Base-by-base conservation (phyloP, 2,888 invertebrate genomes). In the Didymodactylos carnosus region DNA sequence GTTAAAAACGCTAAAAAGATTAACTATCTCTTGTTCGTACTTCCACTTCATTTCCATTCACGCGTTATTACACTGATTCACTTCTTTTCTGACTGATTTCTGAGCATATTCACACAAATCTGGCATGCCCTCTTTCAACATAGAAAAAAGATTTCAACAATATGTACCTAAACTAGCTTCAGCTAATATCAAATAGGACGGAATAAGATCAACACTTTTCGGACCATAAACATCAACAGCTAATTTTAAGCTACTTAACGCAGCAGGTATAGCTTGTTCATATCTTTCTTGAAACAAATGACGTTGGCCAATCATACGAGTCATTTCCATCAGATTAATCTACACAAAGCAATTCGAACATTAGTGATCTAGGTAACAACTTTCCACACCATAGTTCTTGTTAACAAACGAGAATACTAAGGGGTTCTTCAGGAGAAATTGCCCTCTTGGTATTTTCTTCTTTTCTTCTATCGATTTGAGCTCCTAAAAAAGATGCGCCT, bases 221-320 rank as follows among this genome's bases (percentile, higher is more conserved):
- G 81, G 77, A 23, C 83, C 83, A 78, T 83, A 80, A 2, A 83
- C 81, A 75, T 83, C 82, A 70, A 82, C 82, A 72, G 82, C 79
- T 78, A 83, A 82, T 73, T 81, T 77, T 10, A 83, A 77, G 16
- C 81, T 81, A 78, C 82, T 82, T 80, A 83, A 81, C 14, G 83
- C 83, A 13, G 83, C 83, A n/a, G 83, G 83, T 4, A 83, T 80
- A 0, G 83, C 82, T 75, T 82, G 80, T 43, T 83, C 82, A 78
- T 82, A 82, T 76, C 80, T 80, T 41, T 81, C 82, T 76, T 83
- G 82, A 78, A 83, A 83, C 27, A 72, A 29, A 49, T 70, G 62
- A 16, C 75, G n/a, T 25, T 72, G 72, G 10, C 72, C 72, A 39
- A 75, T 72, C 14, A 69, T 71, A n/a, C 72, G 62, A 49, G 72